Evolutionary conservation across 2,113 vertebrate species (phyloP).

Genomic region (Columbina picui): DNA sequence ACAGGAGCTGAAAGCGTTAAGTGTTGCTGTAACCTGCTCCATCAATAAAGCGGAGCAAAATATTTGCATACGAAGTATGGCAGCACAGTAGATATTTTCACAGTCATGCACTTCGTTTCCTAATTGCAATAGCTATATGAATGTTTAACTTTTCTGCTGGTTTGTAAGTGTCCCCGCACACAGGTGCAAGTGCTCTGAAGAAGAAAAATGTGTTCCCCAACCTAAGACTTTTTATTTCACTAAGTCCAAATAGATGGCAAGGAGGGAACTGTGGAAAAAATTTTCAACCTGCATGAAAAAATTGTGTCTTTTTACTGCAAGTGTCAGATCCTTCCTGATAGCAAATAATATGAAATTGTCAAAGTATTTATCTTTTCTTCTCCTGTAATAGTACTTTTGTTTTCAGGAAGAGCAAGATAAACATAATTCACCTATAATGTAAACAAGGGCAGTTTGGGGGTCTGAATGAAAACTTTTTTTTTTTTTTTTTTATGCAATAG

Average conservation of each 20-base stretch:
- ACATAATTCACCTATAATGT: not conserved
- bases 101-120: not conserved
- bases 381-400: not conserved
- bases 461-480: not conserved
- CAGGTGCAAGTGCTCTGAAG: fast-evolving
- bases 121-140: not conserved
- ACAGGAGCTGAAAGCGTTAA: not conserved
- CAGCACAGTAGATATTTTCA: not conserved
- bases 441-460: not conserved
- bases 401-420: not conserved
- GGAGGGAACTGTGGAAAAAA: not conserved
- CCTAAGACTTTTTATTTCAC: fast-evolving
- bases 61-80: fast-evolving
- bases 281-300: not conserved
- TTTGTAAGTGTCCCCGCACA: not conserved
- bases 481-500: not conserved
- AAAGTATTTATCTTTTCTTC: not conserved
- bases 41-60: not conserved
- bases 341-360: not conserved
- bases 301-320: not conserved
- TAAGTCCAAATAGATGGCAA: not conserved
- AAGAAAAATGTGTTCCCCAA: not conserved
- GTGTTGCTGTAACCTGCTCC: not conserved
- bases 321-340: not conserved
- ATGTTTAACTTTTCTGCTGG: not conserved